Evolutionary conservation across 1,140 invertebrate genomes (phyloP), one percentile per base, ranked within the genome.

Genomic region (Phortica variegata): DNA sequence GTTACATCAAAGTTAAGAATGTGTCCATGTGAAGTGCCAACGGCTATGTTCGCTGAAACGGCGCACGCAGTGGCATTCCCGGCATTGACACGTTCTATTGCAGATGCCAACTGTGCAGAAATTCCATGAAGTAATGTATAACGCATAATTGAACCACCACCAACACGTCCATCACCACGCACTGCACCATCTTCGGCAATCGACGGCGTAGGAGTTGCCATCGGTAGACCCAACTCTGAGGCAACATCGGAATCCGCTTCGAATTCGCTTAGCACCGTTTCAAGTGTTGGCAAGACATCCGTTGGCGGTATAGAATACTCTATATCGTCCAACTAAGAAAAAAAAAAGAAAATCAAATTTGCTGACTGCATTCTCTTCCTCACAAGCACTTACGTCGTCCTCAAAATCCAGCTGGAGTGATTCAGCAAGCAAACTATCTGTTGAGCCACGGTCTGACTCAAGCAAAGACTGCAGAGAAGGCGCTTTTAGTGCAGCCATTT

Each of bases 21-120:
- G 49, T 94, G 82, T 16, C 95, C 94, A 78, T 96, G 92, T 31
- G 91, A 93, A 32, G 94, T 97, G 26, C 95, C 95, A 38, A 97
- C 84, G 15, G 89, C 90, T 54, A 96, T 87, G 63, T 90, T 84
- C 38, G 86, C 85, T 2, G 84, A 82, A 31, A 88, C 88, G 52
- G 87, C 84, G 18, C 89, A 82, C 16, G 90, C 85, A 58, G 91
- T 93, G 2, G 93, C 90, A 45, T 88, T 82, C 17, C 94, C 94
- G 43, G 91, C 90, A 79, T 91, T 88, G 16, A 95, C 89, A 54
- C 90, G 83, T 58, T 96, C 92, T 46, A 83, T 81, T 15, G 90
- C 90, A 16, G 89, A 90, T 13, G 82, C 77, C n/a, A 95, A 80
- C 77, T 94, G 91, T 17, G 89, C 81, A n/a, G 91, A 90, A 26